Percentiles rank a stretch among this genome's conserved stretches.
Conservation (phyloP, 1,140 invertebrate species). For the Microplitis demolitor region DNA sequence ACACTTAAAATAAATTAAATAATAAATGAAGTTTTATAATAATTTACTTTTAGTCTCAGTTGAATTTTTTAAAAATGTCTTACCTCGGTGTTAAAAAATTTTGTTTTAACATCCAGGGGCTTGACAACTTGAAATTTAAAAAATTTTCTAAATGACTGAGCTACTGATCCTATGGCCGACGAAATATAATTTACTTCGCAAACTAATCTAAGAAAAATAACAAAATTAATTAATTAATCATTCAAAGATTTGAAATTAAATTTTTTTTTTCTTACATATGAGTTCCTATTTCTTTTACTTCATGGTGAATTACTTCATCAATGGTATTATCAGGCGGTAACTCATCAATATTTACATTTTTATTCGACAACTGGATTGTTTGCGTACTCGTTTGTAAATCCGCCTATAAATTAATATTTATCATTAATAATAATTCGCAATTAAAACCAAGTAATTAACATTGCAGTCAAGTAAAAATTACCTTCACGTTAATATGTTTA, state of each 20-base stretch:
- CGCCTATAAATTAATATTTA: constrained; percentile 63
- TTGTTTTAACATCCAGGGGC: constrained; percentile 97
- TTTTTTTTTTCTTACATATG: constrained; percentile 77
- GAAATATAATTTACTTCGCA: constrained; percentile 91
- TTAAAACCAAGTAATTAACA: not conserved
- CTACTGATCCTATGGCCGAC: constrained; percentile 68
- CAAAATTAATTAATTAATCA: constrained; percentile 6
- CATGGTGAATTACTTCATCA: constrained; percentile 95
- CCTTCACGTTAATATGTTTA: constrained; percentile 82
- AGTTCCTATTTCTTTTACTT: constrained; percentile 97
- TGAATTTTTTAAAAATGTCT: constrained; percentile 15
- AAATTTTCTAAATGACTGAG: constrained; percentile 88
- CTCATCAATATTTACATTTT: constrained; percentile 68
- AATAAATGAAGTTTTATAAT: not conserved
- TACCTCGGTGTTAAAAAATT: constrained; percentile 96
- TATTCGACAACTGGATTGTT: constrained; percentile 75
- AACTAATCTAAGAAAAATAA: constrained; percentile 73
- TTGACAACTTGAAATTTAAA: constrained; percentile 99
- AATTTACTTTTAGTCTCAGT: not conserved
- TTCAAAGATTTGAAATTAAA: constrained; percentile 22
- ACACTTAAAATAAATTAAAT: constrained; percentile 53
- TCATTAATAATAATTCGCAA: constrained; percentile 7
- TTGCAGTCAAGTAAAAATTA: constrained; percentile 42
- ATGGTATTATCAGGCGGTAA: constrained; percentile 84
- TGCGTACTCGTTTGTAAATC: constrained; percentile 93